These are phyloP conservation scores for Boulengeromyrus knoepffleri DNA, from an alignment of 2,113 vertebrate genomes.

Conservation along the genomic window DNA sequence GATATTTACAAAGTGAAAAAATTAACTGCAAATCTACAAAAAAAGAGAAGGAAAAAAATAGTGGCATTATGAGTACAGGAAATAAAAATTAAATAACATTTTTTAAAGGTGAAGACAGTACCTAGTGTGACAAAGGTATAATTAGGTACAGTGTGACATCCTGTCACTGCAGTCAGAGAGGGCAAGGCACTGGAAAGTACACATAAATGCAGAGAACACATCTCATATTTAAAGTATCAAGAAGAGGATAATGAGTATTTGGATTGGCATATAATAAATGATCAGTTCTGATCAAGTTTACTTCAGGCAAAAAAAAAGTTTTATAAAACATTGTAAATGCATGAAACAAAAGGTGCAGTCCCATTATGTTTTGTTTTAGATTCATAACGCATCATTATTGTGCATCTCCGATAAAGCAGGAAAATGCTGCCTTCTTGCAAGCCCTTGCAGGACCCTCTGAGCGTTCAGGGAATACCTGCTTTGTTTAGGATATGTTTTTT, in stretches of 20 bases:
- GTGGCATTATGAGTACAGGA: constrained; percentile 52
- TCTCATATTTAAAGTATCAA: constrained; percentile 29
- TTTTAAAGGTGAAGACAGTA: constrained; percentile 46
- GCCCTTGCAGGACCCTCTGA: neutral
- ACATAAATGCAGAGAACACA: constrained; percentile 40
- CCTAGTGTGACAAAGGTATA: constrained; percentile 52
- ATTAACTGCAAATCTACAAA: constrained; percentile 41
- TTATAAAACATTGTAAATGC: neutral
- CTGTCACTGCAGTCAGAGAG: constrained; percentile 53
- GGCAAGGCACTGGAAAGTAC: constrained; percentile 42
- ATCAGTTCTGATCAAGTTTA: neutral
- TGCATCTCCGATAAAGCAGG: neutral
- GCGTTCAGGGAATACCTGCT: neutral
- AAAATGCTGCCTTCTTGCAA: neutral
- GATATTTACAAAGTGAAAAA: constrained; percentile 52
- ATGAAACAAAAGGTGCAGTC: constrained; percentile 9
- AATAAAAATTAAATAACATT: constrained; percentile 5
- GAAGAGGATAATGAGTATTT: constrained; percentile 15
- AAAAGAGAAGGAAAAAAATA: constrained; percentile 42
- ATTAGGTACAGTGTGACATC: constrained; percentile 46
- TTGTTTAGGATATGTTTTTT: neutral
- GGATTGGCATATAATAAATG: neutral
- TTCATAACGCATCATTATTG: neutral
- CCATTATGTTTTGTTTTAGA: constrained; percentile 1
- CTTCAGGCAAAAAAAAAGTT: neutral